These are phyloP conservation scores for Patella caerulea DNA, from an alignment of 2,888 invertebrate genomes.

Conservation along the genomic window DNA sequence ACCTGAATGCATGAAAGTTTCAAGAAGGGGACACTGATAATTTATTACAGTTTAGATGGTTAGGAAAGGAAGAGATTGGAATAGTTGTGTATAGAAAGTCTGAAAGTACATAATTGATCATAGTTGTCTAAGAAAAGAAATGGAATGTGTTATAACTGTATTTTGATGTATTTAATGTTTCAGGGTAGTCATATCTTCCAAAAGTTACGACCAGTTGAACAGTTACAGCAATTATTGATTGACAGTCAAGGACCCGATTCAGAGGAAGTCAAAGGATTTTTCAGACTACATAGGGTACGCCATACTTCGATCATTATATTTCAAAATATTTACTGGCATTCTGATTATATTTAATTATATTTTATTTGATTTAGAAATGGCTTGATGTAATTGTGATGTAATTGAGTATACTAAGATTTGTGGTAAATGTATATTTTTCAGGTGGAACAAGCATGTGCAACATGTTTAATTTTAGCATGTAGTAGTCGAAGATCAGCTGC, in stretches of 20 bases:
- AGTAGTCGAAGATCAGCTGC: conserved; percentile 74
- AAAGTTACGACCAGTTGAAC: conserved; percentile 89
- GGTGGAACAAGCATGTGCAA: conserved; percentile 88
- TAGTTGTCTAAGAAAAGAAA: background rate
- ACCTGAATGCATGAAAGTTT: no score
- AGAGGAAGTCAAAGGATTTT: conserved; percentile 87
- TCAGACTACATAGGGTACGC: conserved; percentile 79
- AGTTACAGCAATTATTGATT: conserved; percentile 84
- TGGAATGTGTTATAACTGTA: background rate
- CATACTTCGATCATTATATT: background rate
- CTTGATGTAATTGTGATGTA: background rate
- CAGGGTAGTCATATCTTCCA: conserved; percentile 86
- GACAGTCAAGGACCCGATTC: conserved; percentile 90
- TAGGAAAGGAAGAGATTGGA: background rate
- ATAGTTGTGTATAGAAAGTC: background rate
- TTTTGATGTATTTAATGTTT: conserved; percentile 59
- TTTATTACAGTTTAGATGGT: background rate
- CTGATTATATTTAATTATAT: no score
- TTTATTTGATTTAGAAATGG: background rate
- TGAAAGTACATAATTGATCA: background rate
- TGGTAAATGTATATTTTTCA: conserved; percentile 67
- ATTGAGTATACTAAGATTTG: background rate
- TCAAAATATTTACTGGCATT: no score
- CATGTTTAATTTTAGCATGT: conserved; percentile 88
- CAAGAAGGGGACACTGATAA: no score